Base-by-base conservation (phyloP, 2,888 invertebrate species). In the Leptarthrus brevirostris region DNA sequence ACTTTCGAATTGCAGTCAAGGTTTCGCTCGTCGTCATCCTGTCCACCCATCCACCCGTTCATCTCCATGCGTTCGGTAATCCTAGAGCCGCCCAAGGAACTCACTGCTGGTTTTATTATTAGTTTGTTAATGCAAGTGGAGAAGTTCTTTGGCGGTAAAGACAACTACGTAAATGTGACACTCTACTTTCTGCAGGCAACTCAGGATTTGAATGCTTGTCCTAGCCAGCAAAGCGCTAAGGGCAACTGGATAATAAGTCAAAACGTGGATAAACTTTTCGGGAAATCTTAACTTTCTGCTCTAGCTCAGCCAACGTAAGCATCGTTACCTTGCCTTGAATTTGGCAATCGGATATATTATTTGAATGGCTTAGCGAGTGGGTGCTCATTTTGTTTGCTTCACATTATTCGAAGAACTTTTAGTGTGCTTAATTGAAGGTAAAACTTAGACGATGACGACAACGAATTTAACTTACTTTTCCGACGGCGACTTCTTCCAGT, bases 61-160 rank as follows among this genome's bases (percentile, higher is more conserved):
- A 40, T 40, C 40, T 12, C n/a, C 12, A 40, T 12, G 40, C 10
- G 12, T 40, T 40, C 40, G 12, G 18, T 18, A 22, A 20, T 22
- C 18, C 20, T 5, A 18, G 20, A 4, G 16, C 14, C 3, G 52
- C 2, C 18, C 14, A 12, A 18, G 18, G 18, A 20, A 12, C 26
- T n/a, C 16, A 49, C 14, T 34, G 22, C 22, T 26, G 34, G 56
- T 24, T 20, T 22, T 66, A 44, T 54, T 74, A 74, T 53, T 74
- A 74, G 74, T 70, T 74, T 66, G 64, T 64, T 72, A 72, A 72
- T 66, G 72, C 47, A 74, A 34, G 40, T 34, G 34, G 26, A 72
- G 20, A 72, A 72, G 30, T 74, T 44, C 47, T 56, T 54, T 47
- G 53, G 26, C 12, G n/a, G 73, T 66, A 73, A 66, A 73, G 53